phyloP scores from a whole-genome alignment of 2,113 vertebrate species.

The Sylvietta virens region DNA sequence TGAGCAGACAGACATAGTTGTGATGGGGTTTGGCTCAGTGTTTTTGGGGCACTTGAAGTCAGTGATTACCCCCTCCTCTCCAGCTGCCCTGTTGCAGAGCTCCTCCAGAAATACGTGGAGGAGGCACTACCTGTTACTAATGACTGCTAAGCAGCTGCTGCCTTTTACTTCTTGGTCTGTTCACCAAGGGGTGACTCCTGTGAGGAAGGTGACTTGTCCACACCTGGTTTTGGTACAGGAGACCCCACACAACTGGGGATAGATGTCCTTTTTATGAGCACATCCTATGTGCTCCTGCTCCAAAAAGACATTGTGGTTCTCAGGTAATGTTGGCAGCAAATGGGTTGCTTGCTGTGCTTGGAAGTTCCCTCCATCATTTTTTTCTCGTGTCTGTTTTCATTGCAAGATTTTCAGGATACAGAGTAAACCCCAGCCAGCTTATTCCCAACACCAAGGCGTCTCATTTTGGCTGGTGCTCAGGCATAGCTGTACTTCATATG shows the following conservation, averaged over 20 bases:
- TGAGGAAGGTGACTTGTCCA: not conserved
- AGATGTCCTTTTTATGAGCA: not conserved
- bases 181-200: not conserved
- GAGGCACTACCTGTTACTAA: not conserved
- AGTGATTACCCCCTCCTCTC: not conserved
- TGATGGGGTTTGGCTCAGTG: not conserved
- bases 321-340: not conserved
- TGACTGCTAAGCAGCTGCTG: not conserved
- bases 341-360: fast-evolving
- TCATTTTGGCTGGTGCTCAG: not conserved
- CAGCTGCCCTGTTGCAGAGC: not conserved
- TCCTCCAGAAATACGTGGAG: not conserved
- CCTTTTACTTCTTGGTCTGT: not conserved
- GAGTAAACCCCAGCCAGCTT: not conserved
- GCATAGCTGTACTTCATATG: not conserved
- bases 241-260: not conserved
- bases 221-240: not conserved
- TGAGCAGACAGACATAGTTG: not conserved
- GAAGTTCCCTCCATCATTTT: not conserved
- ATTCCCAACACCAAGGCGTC: not conserved
- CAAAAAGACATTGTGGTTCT: not conserved
- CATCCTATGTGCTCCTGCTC: no score
- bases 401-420: not conserved
- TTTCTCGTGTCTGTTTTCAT: not conserved
- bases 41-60: not conserved